These are phyloP conservation scores for Linurgus olivaceus DNA, from an alignment of 2,797 vertebrate genomes.

Conservation along the genomic window DNA sequence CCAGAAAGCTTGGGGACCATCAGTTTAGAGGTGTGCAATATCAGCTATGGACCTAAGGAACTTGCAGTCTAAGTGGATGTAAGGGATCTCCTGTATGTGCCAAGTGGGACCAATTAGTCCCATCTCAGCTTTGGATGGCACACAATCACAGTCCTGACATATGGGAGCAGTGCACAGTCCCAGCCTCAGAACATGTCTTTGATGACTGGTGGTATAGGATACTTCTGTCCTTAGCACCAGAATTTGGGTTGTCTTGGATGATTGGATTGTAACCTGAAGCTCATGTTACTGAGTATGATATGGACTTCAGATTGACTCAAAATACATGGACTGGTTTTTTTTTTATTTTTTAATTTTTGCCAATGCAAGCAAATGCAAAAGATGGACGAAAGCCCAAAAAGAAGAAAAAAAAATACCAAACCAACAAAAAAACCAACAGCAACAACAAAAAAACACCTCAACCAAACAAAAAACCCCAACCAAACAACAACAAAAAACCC, in stretches of 20 bases:
- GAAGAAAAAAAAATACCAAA: fast-evolving
- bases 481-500: too few relatives aligned
- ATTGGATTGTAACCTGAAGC: not conserved
- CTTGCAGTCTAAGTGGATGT: not conserved
- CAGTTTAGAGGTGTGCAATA: not conserved
- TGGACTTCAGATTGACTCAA: not conserved
- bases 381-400: not conserved
- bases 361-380: not conserved
- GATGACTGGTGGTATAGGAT: not conserved
- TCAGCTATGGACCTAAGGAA: not conserved
- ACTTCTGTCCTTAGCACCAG: not conserved
- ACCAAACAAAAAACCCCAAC: too few relatives aligned
- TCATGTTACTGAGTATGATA: not conserved
- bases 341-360: not conserved
- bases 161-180: not conserved
- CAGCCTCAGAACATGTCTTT: not conserved
- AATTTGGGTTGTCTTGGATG: not conserved
- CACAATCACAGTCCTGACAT: fast-evolving
- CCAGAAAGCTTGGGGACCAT: not conserved
- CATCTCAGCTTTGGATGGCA: not conserved
- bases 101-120: not conserved
- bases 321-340: not conserved
- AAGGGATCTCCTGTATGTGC: not conserved
- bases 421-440: too few relatives aligned
- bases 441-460: too few relatives aligned